These are phyloP conservation scores for Gambusia yucatana DNA, from an alignment of 2,797 vertebrate genomes.

Conservation along the genomic window DNA sequence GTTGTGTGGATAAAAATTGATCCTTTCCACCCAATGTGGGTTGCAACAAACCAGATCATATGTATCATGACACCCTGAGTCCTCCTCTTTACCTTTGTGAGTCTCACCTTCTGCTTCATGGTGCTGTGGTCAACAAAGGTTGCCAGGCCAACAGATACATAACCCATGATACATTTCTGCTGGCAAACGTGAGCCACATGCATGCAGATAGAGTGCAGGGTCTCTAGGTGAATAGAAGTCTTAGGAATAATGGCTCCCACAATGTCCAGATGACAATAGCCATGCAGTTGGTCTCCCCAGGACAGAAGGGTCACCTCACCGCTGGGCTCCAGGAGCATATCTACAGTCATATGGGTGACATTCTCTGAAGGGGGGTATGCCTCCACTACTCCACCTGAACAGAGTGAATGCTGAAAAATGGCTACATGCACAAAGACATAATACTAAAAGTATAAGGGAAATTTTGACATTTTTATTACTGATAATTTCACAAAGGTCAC, in stretches of 20 bases:
- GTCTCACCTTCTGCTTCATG: slow-evolving; percentile 87
- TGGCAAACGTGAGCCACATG: slow-evolving; percentile 84
- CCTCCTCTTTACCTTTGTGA: background rate
- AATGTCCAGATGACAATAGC: slow-evolving; percentile 78
- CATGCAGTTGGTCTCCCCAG: slow-evolving; percentile 87
- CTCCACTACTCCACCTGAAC: slow-evolving; percentile 89
- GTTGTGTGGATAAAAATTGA: slow-evolving; percentile 70
- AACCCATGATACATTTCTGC: slow-evolving; percentile 80
- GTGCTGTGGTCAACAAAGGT: slow-evolving; percentile 82
- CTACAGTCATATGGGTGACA: slow-evolving; percentile 86
- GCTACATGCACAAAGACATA: background rate
- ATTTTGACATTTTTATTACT: background rate
- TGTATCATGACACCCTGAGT: slow-evolving; percentile 21
- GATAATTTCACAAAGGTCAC: background rate
- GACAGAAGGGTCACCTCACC: slow-evolving; percentile 84
- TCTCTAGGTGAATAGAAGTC: slow-evolving; percentile 80
- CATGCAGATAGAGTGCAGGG: slow-evolving; percentile 80
- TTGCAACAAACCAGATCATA: slow-evolving; percentile 26
- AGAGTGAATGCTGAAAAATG: slow-evolving; percentile 17
- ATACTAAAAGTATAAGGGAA: background rate
- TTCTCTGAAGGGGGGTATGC: slow-evolving; percentile 83
- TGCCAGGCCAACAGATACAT: slow-evolving; percentile 87
- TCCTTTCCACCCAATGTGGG: slow-evolving; percentile 56
- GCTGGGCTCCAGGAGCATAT: slow-evolving; percentile 88
- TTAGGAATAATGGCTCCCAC: slow-evolving; percentile 86